Base-by-base conservation (phyloP, 2,113 vertebrate genomes). In the Pelodiscus sinensis region DNA sequence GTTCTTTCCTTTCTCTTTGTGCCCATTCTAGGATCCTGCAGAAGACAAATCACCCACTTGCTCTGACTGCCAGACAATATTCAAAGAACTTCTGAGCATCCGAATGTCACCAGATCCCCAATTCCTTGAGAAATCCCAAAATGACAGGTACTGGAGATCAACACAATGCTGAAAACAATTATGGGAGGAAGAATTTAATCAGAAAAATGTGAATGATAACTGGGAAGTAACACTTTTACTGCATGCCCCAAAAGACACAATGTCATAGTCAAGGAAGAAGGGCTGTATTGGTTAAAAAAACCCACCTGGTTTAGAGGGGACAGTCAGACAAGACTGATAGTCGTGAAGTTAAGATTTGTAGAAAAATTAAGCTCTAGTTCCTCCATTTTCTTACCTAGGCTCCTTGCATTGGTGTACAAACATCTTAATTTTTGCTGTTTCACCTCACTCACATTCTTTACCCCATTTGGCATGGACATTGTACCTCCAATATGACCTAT, bases 1-100 rank as follows among this genome's bases (percentile, higher is more conserved):
- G 14, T 19, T 38, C 12, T 58, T 51, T 68, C 8, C 9, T 80
- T 79, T 21, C 44, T 80, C 22, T 25, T 65, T 15, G 50, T 38
- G 8, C 8, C 24, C n/a, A 35, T 85, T 84, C 79, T 38, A 93
- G 92, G 38, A 79, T 51, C 38, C 54, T 7, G 7, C 79, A 81
- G 77, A 54, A 52, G 38, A 57, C 52, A 65, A 35, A 18, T 87
- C 56, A 22, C 81, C 55, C 2, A 24, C 79, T 51, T 27, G 22
- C 18, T 86, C 84, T 80, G 55, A 88, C 2, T 6, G 54, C 54
- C 87, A 35, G 57, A 6, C 62, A 77, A 92, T 55, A 90, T 97
- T 96, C 12, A 96, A 98, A 78, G 97, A 98, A 78, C 98, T 98
- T 83, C 92, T 98, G 90, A 97, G 93, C 81, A 89, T 97, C 50